Evolutionary conservation across 2,797 vertebrate genomes (phyloP).

Genomic region (Coccyzus lansbergi): DNA sequence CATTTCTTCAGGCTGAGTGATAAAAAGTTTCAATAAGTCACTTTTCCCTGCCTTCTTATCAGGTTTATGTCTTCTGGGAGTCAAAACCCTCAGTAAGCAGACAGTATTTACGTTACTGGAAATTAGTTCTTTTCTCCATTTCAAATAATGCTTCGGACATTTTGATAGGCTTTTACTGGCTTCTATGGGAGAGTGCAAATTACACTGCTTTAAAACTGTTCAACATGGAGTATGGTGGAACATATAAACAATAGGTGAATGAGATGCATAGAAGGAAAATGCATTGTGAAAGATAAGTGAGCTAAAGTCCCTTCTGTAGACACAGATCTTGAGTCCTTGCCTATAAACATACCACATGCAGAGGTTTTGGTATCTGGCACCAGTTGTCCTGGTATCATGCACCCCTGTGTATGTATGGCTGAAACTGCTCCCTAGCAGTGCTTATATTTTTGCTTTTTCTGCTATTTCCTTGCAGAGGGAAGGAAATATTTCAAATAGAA

Average conservation of each 20-base stretch:
- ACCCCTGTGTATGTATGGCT: fast-evolving
- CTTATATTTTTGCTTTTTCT: neutral
- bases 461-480: neutral
- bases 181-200: neutral
- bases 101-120: neutral
- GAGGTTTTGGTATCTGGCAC: neutral
- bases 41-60: neutral
- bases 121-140: neutral
- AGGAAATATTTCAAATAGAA: neutral
- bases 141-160: neutral
- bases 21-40: neutral
- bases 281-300: neutral
- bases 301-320: neutral
- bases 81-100: neutral
- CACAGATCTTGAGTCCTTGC: neutral
- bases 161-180: neutral
- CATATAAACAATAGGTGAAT: neutral
- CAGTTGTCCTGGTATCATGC: neutral
- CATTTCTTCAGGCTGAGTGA: neutral
- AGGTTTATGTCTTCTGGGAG: neutral
- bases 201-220: neutral
- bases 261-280: neutral
- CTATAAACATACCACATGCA: neutral
- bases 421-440: neutral
- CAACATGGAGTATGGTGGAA: neutral